A percentile compares a stretch with the other conserved stretches of the same genome.
phyloP scores from a whole-genome alignment of 2,113 vertebrate species.

The Micromys minutus region DNA sequence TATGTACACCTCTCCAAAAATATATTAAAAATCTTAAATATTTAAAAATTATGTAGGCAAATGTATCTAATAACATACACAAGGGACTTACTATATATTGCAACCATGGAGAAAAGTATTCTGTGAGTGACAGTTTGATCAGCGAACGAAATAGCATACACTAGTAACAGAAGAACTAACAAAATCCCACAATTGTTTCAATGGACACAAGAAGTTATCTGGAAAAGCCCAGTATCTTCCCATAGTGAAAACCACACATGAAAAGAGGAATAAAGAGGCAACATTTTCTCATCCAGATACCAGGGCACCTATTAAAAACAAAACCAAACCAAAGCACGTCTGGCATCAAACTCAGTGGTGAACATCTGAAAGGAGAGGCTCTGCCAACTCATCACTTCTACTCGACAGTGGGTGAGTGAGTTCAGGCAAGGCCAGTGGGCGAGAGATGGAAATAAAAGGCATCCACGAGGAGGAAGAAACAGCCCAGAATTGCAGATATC shows the following conservation, averaged over 20 bases:
- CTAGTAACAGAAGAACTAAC: neutral
- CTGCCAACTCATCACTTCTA: neutral
- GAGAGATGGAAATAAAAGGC: neutral
- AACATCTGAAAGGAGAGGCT: neutral
- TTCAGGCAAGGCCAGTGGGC: neutral
- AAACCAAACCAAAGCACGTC: neutral
- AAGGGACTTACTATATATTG: neutral
- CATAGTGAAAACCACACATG: neutral
- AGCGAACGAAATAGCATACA: neutral
- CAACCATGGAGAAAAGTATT: neutral
- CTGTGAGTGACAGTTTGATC: neutral
- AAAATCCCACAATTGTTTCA: neutral
- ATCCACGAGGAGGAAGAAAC: neutral
- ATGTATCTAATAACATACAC: neutral
- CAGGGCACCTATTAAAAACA: neutral
- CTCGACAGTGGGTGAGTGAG: neutral
- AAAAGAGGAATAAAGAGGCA: neutral
- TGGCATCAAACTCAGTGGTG: neutral
- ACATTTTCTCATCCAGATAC: neutral
- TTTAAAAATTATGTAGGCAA: neutral
- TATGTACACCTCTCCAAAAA: neutral
- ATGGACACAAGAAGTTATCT: constrained; percentile 8
- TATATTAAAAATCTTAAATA: neutral
- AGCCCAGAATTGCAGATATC: neutral
- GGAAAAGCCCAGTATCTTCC: neutral